These are phyloP conservation scores for Dascillus cervinus DNA, from an alignment of 2,888 invertebrate species.

Conservation along the genomic window DNA sequence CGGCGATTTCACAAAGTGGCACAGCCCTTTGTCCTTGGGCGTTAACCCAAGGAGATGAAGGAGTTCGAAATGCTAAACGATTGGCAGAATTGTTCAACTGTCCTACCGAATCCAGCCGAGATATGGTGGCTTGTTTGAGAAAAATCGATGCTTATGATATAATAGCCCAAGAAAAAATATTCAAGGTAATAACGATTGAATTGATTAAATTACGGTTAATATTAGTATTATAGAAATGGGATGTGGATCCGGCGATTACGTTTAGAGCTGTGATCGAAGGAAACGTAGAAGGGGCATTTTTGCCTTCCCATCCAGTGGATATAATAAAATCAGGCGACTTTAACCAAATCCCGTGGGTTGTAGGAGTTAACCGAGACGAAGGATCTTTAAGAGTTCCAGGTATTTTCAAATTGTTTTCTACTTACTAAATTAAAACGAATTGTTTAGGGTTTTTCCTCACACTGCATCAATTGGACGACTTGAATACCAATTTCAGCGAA, in stretches of 20 bases:
- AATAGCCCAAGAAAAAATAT: slow-evolving; percentile 55
- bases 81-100: slow-evolving; percentile 57
- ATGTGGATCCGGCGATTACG: slow-evolving; percentile 70
- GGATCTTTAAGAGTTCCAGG: slow-evolving; percentile 58
- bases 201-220: no score
- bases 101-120: slow-evolving; percentile 42
- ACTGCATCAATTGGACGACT: no score
- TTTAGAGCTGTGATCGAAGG: slow-evolving; percentile 73
- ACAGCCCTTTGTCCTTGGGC: slow-evolving; percentile 48
- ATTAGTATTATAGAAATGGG: slow-evolving; percentile 62
- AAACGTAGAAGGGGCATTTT: slow-evolving; percentile 57
- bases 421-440: no score
- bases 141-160: slow-evolving; percentile 54
- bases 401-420: no score
- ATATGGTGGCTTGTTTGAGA: slow-evolving; percentile 57
- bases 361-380: slow-evolving; percentile 66
- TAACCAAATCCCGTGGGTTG: slow-evolving; percentile 59
- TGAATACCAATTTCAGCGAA: slow-evolving; percentile 40
- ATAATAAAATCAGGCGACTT: slow-evolving; percentile 45
- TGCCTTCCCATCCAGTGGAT: slow-evolving; percentile 54
- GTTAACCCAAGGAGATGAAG: slow-evolving; percentile 46
- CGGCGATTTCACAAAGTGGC: slow-evolving; percentile 69
- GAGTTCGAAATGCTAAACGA: slow-evolving; percentile 49
- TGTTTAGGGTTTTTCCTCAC: no score
- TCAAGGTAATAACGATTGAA: slow-evolving; percentile 65